Evolutionary conservation across 2,797 vertebrate species (phyloP).

Genomic region (Avahi laniger): DNA sequence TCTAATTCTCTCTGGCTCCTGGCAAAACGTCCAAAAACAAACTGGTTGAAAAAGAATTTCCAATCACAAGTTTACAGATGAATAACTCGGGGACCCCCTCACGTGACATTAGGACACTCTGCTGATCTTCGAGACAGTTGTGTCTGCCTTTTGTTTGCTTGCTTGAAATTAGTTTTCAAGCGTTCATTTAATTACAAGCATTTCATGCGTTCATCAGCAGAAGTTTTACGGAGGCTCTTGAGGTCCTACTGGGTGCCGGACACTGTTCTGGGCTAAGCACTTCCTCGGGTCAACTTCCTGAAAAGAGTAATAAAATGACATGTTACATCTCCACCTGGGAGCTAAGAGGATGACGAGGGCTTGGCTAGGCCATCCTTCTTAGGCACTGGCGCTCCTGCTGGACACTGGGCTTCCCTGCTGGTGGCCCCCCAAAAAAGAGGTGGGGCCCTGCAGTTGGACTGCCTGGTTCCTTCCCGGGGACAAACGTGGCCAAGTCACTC

Average conservation of each 20-base stretch:
- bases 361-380: not conserved
- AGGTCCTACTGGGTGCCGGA: not conserved
- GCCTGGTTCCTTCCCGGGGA: not conserved
- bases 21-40: not conserved
- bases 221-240: not conserved
- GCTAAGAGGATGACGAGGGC: not conserved
- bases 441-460: not conserved
- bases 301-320: not conserved
- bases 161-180: not conserved
- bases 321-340: not conserved
- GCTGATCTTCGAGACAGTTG: not conserved
- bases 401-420: not conserved
- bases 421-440: not conserved
- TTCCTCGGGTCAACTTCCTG: not conserved
- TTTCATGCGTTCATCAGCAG: not conserved
- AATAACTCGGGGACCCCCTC: not conserved
- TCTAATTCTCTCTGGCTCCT: not conserved
- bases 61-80: not conserved
- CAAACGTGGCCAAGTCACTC: not conserved
- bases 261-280: not conserved
- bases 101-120: not conserved
- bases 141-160: not conserved
- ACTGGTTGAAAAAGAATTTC: conserved; percentile 15
- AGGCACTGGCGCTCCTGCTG: not conserved
- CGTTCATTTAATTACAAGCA: too few species aligned